A percentile compares a stretch with the other conserved stretches of the same genome.
Conservation (phyloP, 1,140 invertebrate species). For the Atopsyche davidsoni region DNA sequence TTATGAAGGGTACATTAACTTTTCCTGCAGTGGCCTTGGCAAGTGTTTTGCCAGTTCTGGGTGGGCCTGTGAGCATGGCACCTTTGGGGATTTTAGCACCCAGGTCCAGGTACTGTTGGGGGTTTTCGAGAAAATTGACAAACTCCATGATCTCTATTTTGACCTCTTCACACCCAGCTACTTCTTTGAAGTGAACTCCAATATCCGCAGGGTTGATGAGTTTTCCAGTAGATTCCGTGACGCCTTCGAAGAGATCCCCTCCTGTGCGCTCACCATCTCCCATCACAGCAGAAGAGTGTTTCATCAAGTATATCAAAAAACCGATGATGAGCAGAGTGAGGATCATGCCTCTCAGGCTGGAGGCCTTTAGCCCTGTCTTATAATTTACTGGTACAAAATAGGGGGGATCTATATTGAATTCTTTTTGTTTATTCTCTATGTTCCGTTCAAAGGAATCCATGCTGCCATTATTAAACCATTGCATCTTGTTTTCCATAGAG, state of each 20-base stretch:
- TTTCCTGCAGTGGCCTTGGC: conserved; percentile 99
- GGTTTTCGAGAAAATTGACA: conserved; percentile 99
- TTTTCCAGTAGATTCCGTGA: conserved; percentile 97
- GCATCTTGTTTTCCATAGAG: conserved; percentile 42
- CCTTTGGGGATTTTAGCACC: conserved; percentile 99
- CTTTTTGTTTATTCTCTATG: conserved; percentile 92
- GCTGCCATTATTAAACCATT: conserved; percentile 98
- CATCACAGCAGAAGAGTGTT: conserved; percentile 78
- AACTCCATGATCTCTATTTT: conserved; percentile 99
- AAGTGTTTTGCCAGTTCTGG: conserved; percentile 95
- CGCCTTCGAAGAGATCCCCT: conserved; percentile 86
- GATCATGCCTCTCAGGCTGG: conserved; percentile 60
- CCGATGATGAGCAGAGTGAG: conserved; percentile 69
- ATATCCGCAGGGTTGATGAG: conserved; percentile 94
- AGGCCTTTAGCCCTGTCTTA: conserved; percentile 87
- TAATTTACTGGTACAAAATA: conserved; percentile 95
- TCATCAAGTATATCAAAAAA: conserved; percentile 80
- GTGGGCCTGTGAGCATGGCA: conserved; percentile 82
- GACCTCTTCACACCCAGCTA: conserved; percentile 99
- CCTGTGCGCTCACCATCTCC: conserved; percentile 68
- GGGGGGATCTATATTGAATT: conserved; percentile 84
- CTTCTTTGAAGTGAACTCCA: conserved; percentile 95
- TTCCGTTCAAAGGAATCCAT: conserved; percentile 98
- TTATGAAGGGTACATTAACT: conserved; percentile 97
- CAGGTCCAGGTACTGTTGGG: conserved; percentile 94